Conservation (phyloP, 2,113 vertebrate genomes). For the Gasterosteus nipponicus region DNA sequence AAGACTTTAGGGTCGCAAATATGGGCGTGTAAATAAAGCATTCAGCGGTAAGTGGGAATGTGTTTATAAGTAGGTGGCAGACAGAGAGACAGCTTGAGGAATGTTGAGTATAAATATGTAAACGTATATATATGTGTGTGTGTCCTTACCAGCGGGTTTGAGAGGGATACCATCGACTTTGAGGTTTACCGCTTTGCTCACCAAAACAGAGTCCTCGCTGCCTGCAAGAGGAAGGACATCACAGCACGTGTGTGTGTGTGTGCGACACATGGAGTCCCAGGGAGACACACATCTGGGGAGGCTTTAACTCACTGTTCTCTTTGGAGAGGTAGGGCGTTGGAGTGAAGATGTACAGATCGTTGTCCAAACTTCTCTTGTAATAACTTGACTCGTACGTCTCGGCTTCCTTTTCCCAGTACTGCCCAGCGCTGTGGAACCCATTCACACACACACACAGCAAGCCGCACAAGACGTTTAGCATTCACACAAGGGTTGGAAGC, state of each 20-base stretch:
- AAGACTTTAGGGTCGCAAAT: conserved; percentile 8
- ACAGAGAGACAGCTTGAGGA: conserved; percentile 19
- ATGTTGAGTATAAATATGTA: background rate
- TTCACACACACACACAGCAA: background rate
- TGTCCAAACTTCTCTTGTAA: conserved; percentile 96
- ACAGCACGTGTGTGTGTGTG: background rate
- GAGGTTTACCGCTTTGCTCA: conserved; percentile 92
- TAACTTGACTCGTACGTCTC: conserved; percentile 96
- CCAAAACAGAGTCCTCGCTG: conserved; percentile 89
- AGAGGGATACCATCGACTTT: conserved; percentile 83
- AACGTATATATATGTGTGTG: background rate
- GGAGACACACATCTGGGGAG: background rate
- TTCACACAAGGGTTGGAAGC: background rate
- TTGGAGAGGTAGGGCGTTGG: conserved; percentile 79
- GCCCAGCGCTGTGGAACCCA: conserved; percentile 78
- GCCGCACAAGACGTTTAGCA: conserved; percentile 7
- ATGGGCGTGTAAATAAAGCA: conserved; percentile 29
- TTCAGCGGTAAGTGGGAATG: conserved; percentile 8
- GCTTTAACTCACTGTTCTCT: conserved; percentile 84
- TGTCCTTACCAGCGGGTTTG: conserved; percentile 90
- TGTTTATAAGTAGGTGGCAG: conserved; percentile 32
- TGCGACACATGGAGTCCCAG: background rate
- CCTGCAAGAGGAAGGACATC: conserved; percentile 50
- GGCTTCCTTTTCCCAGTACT: conserved; percentile 89
- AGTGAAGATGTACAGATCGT: conserved; percentile 93